Base-by-base conservation (phyloP, 1,140 invertebrate species). In the Palaemon carinicauda region DNA sequence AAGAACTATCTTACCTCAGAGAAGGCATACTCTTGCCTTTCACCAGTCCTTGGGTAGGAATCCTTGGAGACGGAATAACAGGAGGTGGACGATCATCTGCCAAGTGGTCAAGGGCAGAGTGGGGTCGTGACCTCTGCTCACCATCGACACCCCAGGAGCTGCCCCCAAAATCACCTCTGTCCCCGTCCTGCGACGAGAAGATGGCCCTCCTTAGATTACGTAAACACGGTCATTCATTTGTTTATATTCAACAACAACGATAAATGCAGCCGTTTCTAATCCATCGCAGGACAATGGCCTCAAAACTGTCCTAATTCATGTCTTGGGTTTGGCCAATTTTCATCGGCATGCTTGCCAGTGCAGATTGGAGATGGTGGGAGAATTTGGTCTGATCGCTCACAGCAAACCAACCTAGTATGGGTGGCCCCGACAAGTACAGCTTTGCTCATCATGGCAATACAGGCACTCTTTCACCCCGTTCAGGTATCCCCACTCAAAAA, bases 1-100 rank as follows among this genome's bases (percentile, higher is more conserved):
- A 21, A 54, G 24, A 54, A 3, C 24, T 83, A 85, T 89, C 92
- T 92, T 93, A 97, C 96, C 96, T 98, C 73, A 98, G 92, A 91
- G 96, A 97, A 9, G 97, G 97, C 96, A 98, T 97, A 92, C 96
- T 97, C 92, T 97, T 98, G 73, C 97, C 97, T 93, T 97, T 97
- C 69, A 97, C 95, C 50, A 98, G 89, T 65, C 92, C 89, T 52
- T 29, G 51, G 12, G 74, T 54, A 21, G 81, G 81, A 52, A 84
- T 52, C 14, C 77, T 51, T 19, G 87, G 87, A 33, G 87, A 84
- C 4, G 81, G 87, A 31, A 71, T 82, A 21, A 69, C 69, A 5
- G 85, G 71, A 2, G 80, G 79, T 24, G 78, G 81, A 7, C 65
- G 91, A 4, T 91, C 90, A 74, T 94, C 92, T 85, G 94, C 93